phyloP scores from a whole-genome alignment of 2,888 invertebrate species.

The Operophtera brumata region DNA sequence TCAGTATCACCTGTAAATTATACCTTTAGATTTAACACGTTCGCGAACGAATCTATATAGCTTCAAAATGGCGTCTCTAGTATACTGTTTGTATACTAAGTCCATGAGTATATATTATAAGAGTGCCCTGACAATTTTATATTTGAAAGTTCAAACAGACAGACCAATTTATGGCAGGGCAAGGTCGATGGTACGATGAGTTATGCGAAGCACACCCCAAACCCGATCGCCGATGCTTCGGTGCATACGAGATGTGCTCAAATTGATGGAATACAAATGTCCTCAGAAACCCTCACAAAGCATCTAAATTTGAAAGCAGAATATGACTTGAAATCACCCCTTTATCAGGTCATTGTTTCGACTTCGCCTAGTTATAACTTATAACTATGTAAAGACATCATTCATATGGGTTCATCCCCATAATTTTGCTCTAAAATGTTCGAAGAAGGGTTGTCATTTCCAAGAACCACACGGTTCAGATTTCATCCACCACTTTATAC shows the following conservation, averaged over 20 bases:
- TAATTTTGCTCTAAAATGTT: no score
- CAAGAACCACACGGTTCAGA: constrained; percentile 2
- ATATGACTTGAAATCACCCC: constrained; percentile 2
- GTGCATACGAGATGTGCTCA: constrained; percentile 67
- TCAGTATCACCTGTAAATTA: no score
- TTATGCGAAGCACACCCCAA: constrained; percentile 65
- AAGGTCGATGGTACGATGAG: constrained; percentile 48
- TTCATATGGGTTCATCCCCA: no score
- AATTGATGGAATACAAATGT: constrained; percentile 71
- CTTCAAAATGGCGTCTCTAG: no score
- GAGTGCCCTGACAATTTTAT: no score
- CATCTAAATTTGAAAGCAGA: constrained; percentile 14
- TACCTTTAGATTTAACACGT: no score
- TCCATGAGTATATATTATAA: no score
- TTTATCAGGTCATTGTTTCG: neutral
- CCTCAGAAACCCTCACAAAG: constrained; percentile 10
- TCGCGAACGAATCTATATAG: no score
- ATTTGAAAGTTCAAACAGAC: neutral
- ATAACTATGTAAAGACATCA: no score
- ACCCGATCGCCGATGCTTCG: constrained; percentile 59
- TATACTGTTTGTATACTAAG: no score
- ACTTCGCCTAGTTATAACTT: no score
- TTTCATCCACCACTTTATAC: constrained; percentile 2
- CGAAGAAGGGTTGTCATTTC: neutral
- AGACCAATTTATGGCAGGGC: constrained; percentile 8